Evolutionary conservation across 2,797 vertebrate genomes (phyloP).

Genomic region (Falco columbarius): DNA sequence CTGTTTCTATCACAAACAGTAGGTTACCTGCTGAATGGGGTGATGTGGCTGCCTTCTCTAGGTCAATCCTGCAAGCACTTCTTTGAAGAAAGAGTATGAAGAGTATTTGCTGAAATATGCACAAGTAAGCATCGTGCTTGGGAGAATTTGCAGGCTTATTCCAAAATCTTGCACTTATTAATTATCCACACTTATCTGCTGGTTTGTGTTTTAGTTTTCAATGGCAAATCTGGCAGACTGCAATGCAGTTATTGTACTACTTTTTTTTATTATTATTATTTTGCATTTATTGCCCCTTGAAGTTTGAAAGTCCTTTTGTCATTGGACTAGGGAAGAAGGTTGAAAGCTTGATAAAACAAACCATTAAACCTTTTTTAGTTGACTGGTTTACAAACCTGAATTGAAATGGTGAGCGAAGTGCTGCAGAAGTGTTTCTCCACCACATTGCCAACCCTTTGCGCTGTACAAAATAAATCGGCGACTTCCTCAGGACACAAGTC

Average conservation of each 20-base stretch:
- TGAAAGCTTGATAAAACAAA: not conserved
- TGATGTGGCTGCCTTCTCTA: not conserved
- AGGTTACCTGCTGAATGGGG: not conserved
- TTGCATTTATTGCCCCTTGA: not conserved
- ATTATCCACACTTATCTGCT: not conserved
- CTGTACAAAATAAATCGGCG: slow-evolving; percentile 83
- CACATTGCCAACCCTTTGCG: slow-evolving; percentile 81
- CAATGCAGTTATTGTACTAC: not conserved
- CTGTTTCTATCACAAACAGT: not conserved
- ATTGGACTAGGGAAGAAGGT: not conserved
- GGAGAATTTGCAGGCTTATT: not conserved
- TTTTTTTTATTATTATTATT: not conserved
- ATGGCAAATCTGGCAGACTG: not conserved
- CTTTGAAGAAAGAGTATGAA: not conserved
- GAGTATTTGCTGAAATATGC: not conserved
- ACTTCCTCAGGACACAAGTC: slow-evolving; percentile 88
- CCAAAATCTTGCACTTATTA: not conserved
- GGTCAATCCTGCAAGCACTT: not conserved
- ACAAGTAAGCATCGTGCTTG: not conserved
- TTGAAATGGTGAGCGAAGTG: slow-evolving; percentile 87
- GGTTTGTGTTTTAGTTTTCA: not conserved
- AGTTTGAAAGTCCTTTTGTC: not conserved
- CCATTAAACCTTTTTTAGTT: not conserved
- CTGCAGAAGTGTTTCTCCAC: slow-evolving; percentile 88
- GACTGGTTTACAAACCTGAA: slow-evolving; percentile 81